These are phyloP conservation scores for Acropora tenuis DNA, from an alignment of 64 coral and sea anemone genomes.

Conservation along the genomic window DNA sequence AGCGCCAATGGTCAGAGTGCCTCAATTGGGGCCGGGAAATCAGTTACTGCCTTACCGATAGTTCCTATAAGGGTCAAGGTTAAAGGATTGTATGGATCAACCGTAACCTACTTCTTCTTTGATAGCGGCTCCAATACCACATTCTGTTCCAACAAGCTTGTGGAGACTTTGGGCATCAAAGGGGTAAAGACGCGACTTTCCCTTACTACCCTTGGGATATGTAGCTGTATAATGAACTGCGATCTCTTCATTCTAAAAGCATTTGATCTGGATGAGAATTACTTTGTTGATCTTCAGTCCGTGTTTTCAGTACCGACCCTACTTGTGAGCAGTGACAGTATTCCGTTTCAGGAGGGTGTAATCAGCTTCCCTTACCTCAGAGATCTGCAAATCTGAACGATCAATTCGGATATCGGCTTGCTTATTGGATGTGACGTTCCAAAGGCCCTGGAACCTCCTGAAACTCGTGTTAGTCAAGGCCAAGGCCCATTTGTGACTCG, in stretches of 20 bases:
- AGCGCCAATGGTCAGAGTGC: neutral
- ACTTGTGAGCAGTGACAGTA: constrained; percentile 7
- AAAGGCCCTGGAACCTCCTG: constrained; percentile 32
- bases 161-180: neutral
- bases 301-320: constrained; percentile 21
- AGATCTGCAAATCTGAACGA: neutral
- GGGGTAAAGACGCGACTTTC: neutral
- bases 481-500: constrained; percentile 32
- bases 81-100: neutral
- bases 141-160: neutral
- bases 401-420: constrained; percentile 19
- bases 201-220: neutral
- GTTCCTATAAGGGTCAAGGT: neutral
- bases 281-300: constrained; percentile 14
- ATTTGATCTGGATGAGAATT: constrained; percentile 15
- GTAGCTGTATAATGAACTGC: neutral
- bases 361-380: constrained; percentile 9
- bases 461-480: constrained; percentile 1
- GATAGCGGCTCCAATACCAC: neutral
- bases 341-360: constrained; percentile 6
- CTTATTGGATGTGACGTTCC: constrained; percentile 34
- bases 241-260: neutral
- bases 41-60: neutral
- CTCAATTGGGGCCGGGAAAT: neutral
- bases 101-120: neutral